Base-by-base conservation (phyloP, 2,888 invertebrate species). In the Harmothoe impar region DNA sequence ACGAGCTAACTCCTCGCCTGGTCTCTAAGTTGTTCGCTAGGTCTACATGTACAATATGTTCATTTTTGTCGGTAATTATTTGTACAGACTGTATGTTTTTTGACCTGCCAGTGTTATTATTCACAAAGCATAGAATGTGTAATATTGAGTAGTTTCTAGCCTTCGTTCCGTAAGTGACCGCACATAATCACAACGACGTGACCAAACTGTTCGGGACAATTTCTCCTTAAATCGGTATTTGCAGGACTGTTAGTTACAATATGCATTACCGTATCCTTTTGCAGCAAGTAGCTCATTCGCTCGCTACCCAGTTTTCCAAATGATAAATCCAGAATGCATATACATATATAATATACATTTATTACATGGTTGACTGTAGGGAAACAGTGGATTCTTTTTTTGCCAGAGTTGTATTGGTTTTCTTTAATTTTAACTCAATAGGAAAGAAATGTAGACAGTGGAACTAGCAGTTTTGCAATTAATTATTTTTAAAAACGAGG, bases 21-120 rank as follows among this genome's bases (percentile, higher is more conserved):
- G 62, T 20, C 62, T 62, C 20, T 62, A 62, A 62, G 62, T 62
- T 62, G 12, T 62, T 62, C 15, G n/a, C 62, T 84, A 84, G 88
- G 20, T 54, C 31, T 56, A 52, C 20, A 56, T 88, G 88, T 88
- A 88, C 88, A 88, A 88, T 88, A 88, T 88, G 88, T 88, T 88
- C 88, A 12, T 52, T 84, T 88, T 88, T 52, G 88, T 88, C 54
- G 29, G 88, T 88, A 88, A 88, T 54, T 88, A 88, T 54, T 54
- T 88, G 88, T 88, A 88, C 88, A 88, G 56, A 56, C 35, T 56
- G 35, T 85, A 25, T 84, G 25, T n/a, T 31, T 84, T 25, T 84
- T 84, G 84, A 43, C 84, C 84, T 77, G 77, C 77, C 77, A 84
- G 84, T 43, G n/a, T 33, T 78, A 35, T 78, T 78, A 35, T 78